These are phyloP conservation scores for Labroides dimidiatus DNA, from an alignment of 2,797 vertebrate species.

Conservation along the genomic window DNA sequence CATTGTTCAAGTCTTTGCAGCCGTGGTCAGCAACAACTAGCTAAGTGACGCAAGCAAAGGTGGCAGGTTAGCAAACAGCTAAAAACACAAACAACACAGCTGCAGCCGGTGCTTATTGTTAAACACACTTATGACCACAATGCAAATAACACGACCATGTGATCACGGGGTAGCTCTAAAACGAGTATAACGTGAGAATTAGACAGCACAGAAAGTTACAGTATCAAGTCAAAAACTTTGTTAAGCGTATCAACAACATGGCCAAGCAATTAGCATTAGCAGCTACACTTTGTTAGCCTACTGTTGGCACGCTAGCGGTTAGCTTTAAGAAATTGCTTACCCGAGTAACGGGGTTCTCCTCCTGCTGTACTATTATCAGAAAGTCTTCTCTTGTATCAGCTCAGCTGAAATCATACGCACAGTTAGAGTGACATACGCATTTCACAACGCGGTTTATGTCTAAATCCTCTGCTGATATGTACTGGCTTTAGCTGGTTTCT, in stretches of 20 bases:
- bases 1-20: conserved; percentile 46
- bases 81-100: conserved; percentile 66
- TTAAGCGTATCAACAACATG: conserved; percentile 65
- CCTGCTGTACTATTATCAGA: not conserved
- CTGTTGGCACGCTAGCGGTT: conserved; percentile 33
- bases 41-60: conserved; percentile 56
- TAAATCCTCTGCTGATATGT: not conserved
- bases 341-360: conserved; percentile 43
- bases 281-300: conserved; percentile 48
- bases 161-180: not conserved
- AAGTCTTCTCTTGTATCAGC: not conserved
- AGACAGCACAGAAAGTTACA: accelerated
- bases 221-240: conserved; percentile 5
- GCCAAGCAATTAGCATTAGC: conserved; percentile 70
- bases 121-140: accelerated
- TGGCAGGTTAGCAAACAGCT: conserved; percentile 60
- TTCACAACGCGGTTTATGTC: not conserved
- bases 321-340: conserved; percentile 68
- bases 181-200: accelerated
- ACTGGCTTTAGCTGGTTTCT: conserved; percentile 28
- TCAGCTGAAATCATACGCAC: not conserved
- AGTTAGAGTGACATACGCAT: not conserved
- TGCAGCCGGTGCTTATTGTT: conserved; percentile 9
- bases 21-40: conserved; percentile 15
- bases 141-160: accelerated